Conservation (phyloP, 2,888 invertebrate genomes). For the Agrotis puta region DNA sequence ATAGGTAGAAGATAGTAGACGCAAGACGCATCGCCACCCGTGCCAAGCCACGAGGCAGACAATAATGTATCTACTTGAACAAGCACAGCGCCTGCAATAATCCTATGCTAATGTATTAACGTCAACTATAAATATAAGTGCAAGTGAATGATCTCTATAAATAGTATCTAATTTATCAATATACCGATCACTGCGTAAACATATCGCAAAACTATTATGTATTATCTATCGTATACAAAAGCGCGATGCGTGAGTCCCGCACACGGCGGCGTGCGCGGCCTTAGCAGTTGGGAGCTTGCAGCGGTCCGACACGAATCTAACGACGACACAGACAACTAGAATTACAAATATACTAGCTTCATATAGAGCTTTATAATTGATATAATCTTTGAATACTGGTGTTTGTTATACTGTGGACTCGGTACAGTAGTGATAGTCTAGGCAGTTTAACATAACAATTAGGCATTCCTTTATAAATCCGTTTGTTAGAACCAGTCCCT, state of each 20-base stretch:
- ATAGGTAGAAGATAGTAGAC: not conserved
- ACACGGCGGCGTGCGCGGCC: slow-evolving; percentile 17
- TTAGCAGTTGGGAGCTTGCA: slow-evolving; percentile 67
- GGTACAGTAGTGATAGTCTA: slow-evolving; percentile 55
- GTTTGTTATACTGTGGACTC: slow-evolving; percentile 53
- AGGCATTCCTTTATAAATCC: slow-evolving; percentile 53
- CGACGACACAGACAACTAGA: slow-evolving; percentile 58
- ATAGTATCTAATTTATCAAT: slow-evolving; percentile 54
- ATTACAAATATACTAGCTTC: slow-evolving; percentile 52
- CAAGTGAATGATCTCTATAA: slow-evolving; percentile 50
- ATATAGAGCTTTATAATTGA: slow-evolving; percentile 63
- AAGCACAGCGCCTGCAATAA: slow-evolving; percentile 20
- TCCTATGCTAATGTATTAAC: slow-evolving; percentile 39
- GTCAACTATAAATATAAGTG: slow-evolving; percentile 66
- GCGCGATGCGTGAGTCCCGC: slow-evolving; percentile 55
- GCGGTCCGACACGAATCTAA: slow-evolving; percentile 63
- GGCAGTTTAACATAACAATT: slow-evolving; percentile 64
- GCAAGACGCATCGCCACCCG: not conserved
- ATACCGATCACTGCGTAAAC: slow-evolving; percentile 60
- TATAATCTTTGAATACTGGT: slow-evolving; percentile 56
- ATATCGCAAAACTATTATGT: slow-evolving; percentile 64
- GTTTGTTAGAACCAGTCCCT: slow-evolving; percentile 44
- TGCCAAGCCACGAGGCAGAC: not conserved
- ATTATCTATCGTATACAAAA: slow-evolving; percentile 70
- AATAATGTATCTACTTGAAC: slow-evolving; percentile 3